phyloP scores from a whole-genome alignment of 2,888 invertebrate genomes.

The Stenodema calcarata region DNA sequence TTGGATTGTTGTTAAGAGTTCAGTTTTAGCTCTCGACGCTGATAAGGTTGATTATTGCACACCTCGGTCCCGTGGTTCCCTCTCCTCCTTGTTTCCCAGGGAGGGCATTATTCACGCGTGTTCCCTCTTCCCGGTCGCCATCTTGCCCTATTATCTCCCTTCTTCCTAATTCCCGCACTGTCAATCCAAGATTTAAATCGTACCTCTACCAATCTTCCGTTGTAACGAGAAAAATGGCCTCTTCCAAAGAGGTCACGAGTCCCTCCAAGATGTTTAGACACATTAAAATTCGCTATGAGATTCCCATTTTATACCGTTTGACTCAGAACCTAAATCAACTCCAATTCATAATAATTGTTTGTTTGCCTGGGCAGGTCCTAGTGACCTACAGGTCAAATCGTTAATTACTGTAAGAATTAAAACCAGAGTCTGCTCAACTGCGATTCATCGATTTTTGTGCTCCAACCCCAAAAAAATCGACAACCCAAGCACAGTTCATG shows the following conservation, averaged over 20 bases:
- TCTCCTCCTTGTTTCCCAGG: background rate
- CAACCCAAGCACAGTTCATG: too few species aligned
- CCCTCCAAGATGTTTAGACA: background rate
- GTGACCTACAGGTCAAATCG: too few species aligned
- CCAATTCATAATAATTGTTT: too few species aligned
- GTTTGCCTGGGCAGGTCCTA: too few species aligned
- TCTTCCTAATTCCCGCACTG: conserved; percentile 20
- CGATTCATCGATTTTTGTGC: too few species aligned
- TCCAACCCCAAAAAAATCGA: too few species aligned
- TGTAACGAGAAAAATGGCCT: background rate
- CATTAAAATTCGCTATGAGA: too few species aligned
- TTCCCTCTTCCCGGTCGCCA: conserved; percentile 14
- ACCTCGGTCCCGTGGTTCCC: background rate
- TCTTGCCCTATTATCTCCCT: conserved; percentile 32
- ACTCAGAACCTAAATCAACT: too few species aligned
- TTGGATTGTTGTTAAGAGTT: conserved; percentile 48
- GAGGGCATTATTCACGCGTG: conserved; percentile 40
- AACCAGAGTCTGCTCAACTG: too few species aligned
- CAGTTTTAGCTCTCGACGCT: conserved; percentile 32
- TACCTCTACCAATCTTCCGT: background rate
- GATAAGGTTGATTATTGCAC: conserved; percentile 44
- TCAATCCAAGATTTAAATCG: conserved; percentile 18
- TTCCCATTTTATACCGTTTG: too few species aligned
- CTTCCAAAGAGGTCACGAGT: background rate
- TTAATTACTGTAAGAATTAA: too few species aligned